phyloP scores from a whole-genome alignment of 2,797 vertebrate species.

The Otolemur crassicaudatus region DNA sequence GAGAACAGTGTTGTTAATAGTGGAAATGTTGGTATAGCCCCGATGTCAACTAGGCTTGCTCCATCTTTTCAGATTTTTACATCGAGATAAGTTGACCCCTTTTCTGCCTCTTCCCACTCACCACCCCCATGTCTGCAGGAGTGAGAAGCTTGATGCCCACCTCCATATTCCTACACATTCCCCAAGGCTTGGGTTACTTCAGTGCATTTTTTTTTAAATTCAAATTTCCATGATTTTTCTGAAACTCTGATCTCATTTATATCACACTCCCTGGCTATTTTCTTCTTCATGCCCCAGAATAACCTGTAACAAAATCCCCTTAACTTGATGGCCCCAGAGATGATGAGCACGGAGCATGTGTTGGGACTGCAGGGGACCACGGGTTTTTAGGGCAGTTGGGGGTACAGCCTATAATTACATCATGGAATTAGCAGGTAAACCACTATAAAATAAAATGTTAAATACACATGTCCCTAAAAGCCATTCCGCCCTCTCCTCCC shows the following conservation, averaged over 20 bases:
- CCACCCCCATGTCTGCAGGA: neutral
- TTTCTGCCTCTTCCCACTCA: neutral
- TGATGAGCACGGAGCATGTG: neutral
- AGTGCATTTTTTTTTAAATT: neutral
- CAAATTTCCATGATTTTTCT: neutral
- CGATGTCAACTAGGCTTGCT: neutral
- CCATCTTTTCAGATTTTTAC: neutral
- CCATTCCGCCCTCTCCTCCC: neutral
- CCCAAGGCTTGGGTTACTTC: neutral
- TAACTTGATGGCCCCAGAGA: neutral
- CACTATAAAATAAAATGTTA: neutral
- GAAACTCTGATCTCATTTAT: neutral
- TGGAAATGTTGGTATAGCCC: neutral
- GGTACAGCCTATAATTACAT: neutral
- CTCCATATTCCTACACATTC: neutral
- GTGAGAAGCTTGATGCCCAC: neutral
- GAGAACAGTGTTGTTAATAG: neutral
- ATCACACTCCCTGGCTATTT: neutral
- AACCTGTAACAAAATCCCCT: neutral
- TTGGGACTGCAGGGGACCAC: neutral
- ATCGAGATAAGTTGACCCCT: neutral
- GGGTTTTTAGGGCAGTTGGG: neutral
- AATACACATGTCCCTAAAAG: neutral
- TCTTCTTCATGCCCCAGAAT: neutral
- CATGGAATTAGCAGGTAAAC: neutral